Evolutionary conservation across 1,140 invertebrate genomes (phyloP), one percentile per base, ranked within the genome.

Genomic region (Nebria ingens): DNA sequence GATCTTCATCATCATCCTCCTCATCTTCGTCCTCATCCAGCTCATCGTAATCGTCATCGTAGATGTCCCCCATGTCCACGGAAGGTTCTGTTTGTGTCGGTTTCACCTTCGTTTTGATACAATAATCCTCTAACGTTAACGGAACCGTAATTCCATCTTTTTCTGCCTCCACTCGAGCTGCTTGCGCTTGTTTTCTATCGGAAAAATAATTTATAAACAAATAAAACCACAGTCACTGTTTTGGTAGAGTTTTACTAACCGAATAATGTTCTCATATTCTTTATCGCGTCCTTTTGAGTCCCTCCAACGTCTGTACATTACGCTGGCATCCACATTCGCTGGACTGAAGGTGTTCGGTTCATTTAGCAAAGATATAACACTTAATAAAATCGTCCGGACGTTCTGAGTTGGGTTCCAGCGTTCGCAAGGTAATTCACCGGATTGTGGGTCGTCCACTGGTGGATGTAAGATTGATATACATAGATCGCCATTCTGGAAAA

Each of bases 331-430:
- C 15, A 99, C 97, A 74, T 99, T 99, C 54, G 97, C 97, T 29
- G 97, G 97, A 68, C 95, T 98, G 72, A 87, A 98, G 62, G 96
- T 99, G 76, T 99, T 99, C 49, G 97, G 97, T 75, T 99, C 97
- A 76, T 99, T 99, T 59, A 99, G 77, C 45, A 99, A 78, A 17
- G 96, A 99, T 63, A 99, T 99, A 51, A 99, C 97, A 62, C 94
- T 98, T 22, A 99, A 79, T 54, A 99, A 76, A 67, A 99, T 94
- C 55, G 97, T 99, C 70, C 96, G 86, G 58, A 99, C 97, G 71
- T 93, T 98, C 78, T 99, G 97, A 54, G 97, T 99, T 22, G 97
- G 97, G 80, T 99, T 99, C 97, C 97, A 99, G 72, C 97, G 87
- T 77, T 99, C 97, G 74, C 94, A 98, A 0, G 97, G 94, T 62